Base-by-base conservation (phyloP, 2,113 vertebrate genomes). In the Etia nguti region DNA sequence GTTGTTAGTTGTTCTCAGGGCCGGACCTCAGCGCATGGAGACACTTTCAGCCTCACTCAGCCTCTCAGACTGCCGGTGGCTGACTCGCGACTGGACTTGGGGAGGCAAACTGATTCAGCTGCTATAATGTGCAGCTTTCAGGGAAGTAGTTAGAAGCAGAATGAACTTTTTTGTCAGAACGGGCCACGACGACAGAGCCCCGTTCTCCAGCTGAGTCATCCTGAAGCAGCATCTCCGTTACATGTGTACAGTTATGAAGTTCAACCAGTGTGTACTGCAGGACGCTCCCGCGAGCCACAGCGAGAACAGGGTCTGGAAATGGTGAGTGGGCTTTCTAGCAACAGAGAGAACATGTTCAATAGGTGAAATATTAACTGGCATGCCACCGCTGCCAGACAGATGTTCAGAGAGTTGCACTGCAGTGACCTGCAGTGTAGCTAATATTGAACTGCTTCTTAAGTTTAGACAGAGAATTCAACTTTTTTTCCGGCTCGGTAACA, bases 171-270 rank as follows among this genome's bases (percentile, higher is more conserved):
- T 29, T 43, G 80, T 65, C 24, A 22, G 73, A 31, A 22, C 15
- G 31, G n/a, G 26, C 36, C 36, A 77, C 36, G 20, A 7, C 57
- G 70, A 79, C 84, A 26, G 82, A 82, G 79, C 24, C 7, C 26
- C 3, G 24, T 22, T 83, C 75, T 86, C 83, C 92, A 43, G 50
- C 82, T 73, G 86, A 89, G 50, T 79, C 43, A n/a, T 26, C 57
- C 88, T 22, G 59, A 82, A 29, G 73, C 75, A 34, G 75, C 87
- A 65, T 75, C 85, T 24, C 4, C n/a, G 38, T 90, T 91, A 80
- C 88, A 94, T 93, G 95, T 87, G 84, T 73, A 82, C 91, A 88
- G 79, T 57, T 79, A 96, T 96, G 96, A 96, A 96, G 90, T 94
- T 93, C 81, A 90, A 88, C 88, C 89, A 90, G 60, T 83, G 79